These are phyloP conservation scores for Nicator chloris DNA, from an alignment of 2,113 vertebrate species.

Conservation along the genomic window DNA sequence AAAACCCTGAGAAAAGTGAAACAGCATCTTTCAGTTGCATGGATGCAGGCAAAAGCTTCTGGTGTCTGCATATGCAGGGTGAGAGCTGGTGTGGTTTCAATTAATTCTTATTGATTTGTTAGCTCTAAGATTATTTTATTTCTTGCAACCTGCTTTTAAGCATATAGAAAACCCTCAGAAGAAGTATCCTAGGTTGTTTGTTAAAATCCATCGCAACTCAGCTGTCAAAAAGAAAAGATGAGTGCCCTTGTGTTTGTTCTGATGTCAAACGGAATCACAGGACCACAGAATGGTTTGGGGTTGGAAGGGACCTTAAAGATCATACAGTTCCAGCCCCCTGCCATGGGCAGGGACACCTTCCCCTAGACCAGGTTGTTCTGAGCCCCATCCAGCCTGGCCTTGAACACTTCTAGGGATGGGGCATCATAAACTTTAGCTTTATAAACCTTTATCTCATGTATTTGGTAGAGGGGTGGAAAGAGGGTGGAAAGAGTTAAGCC, in stretches of 20 bases:
- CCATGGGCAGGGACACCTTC: neutral
- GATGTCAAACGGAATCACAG: neutral
- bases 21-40: neutral
- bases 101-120: neutral
- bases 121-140: neutral
- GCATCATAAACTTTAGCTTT: neutral
- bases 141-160: neutral
- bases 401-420: neutral
- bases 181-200: neutral
- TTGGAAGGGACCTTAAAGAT: neutral
- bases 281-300: neutral
- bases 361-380: neutral
- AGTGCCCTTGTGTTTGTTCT: neutral
- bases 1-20: neutral
- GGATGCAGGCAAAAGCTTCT: neutral
- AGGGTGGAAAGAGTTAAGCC: neutral
- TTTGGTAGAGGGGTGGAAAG: neutral
- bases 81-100: neutral
- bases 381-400: neutral
- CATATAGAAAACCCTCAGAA: neutral
- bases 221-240: neutral
- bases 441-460: neutral
- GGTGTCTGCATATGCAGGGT: neutral
- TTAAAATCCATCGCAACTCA: neutral
- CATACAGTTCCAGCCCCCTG: neutral